These are phyloP conservation scores for Hypolimnas misippus DNA, from an alignment of 2,888 invertebrate species.

Conservation along the genomic window DNA sequence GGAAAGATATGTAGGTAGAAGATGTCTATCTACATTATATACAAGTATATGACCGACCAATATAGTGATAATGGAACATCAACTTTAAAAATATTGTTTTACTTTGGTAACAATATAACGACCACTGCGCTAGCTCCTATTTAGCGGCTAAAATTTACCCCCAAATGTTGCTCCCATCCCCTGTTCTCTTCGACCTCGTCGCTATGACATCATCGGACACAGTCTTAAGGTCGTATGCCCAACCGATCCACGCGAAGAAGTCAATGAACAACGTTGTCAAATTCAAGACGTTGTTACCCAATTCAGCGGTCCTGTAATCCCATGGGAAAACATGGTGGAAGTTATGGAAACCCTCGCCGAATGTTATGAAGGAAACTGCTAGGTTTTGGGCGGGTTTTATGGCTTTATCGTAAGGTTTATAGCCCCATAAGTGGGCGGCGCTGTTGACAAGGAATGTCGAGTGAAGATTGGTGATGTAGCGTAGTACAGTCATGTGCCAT, in stretches of 20 bases:
- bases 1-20: no score
- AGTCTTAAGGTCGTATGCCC: constrained; percentile 62
- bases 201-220: constrained; percentile 47
- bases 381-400: constrained; percentile 52
- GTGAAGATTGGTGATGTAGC: constrained; percentile 84
- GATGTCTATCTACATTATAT: no score
- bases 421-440: constrained; percentile 82
- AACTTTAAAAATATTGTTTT: no score
- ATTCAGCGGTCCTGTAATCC: constrained; percentile 59
- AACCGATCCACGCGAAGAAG: constrained; percentile 58
- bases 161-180: constrained; percentile 53
- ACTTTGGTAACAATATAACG: no score
- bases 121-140: no score
- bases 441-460: constrained; percentile 85
- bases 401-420: constrained; percentile 70
- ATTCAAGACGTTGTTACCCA: constrained; percentile 50
- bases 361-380: constrained; percentile 47
- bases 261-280: constrained; percentile 58
- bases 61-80: no score
- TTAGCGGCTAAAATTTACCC: no score
- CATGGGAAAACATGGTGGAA: constrained; percentile 62
- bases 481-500: constrained; percentile 66
- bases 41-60: no score
- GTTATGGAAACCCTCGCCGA: constrained; percentile 64
- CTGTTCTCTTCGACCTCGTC: constrained; percentile 47